Base-by-base conservation (phyloP, 2,113 vertebrate genomes). In the Gracilinanus agilis region DNA sequence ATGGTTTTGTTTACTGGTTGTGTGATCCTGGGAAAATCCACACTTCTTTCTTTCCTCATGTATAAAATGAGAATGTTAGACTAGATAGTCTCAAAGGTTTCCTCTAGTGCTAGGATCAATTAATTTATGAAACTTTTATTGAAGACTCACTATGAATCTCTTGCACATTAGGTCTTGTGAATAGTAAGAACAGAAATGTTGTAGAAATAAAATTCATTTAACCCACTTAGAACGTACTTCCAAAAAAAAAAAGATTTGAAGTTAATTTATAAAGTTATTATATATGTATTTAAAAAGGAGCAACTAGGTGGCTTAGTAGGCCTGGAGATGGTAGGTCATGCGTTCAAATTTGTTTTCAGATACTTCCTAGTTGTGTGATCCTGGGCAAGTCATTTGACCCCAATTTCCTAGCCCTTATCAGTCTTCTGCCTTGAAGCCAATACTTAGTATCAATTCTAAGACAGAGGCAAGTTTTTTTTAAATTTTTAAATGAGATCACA, bases 1-100 rank as follows among this genome's bases (percentile, higher is more conserved):
- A 67, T 88, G 56, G 44, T 24, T 3, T 91, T 95, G 91, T 29
- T 94, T 96, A 58, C 56, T 96, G 89, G 61, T 53, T 53, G 25
- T 90, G n/a, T 9, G 11, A 27, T 61, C 27, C 13, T 91, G 75
- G 56, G 56, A 13, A 94, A 90, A 40, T 93, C 58, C 21, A 54
- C 10, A 55, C 11, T n/a, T n/a, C n/a, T n/a, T 11, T 21, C 16
- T 94, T 13, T 90, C 34, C 54, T 94, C 56, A 44, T 93, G 25
- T 90, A 53, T 9, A 91, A 94, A 93, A 3, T 44, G 89, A 12
- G 25, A 40, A 34, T 40, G 83, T 53, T 93, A 24, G 88, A 10
- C 16, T 58, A 89, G 91, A 44, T 27, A 24, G 12, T 89, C 54
- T 53, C 0, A 54, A 88, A 56, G n/a, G 53, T 88, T 13, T 7